Percentiles rank a stretch among this genome's conserved stretches.
phyloP scores from a whole-genome alignment of 2,797 vertebrate genomes.

The Carcharodon carcharias region DNA sequence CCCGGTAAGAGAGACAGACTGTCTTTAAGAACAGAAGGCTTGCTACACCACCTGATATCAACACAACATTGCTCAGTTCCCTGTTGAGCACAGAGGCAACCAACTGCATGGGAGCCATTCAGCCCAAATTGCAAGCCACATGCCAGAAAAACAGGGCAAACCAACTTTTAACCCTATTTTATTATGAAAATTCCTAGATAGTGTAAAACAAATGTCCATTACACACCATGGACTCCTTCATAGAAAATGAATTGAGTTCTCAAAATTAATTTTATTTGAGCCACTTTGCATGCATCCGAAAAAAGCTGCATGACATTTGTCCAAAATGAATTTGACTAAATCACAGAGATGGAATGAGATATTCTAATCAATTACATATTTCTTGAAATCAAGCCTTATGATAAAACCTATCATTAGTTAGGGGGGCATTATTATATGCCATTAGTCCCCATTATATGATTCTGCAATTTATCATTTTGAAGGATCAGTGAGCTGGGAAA shows the following conservation, averaged over 20 bases:
- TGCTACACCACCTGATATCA: not conserved
- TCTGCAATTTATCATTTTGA: not conserved
- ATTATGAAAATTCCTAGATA: not conserved
- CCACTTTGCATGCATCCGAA: not conserved
- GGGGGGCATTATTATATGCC: not conserved
- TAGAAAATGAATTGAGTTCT: constrained; percentile 12
- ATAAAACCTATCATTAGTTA: not conserved
- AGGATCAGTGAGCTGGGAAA: not conserved
- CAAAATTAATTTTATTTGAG: constrained; percentile 10
- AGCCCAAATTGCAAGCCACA: too few relatives aligned
- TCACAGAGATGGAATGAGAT: not conserved
- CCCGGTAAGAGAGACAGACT: not conserved
- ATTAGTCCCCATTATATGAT: not conserved
- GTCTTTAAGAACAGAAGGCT: not conserved
- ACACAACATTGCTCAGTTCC: not conserved
- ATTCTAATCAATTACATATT: not conserved
- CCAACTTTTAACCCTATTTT: not conserved
- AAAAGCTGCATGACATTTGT: not conserved
- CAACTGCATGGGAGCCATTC: not conserved
- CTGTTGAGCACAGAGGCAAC: not conserved
- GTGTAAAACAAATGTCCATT: not conserved
- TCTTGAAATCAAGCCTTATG: not conserved
- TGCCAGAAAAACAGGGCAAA: not conserved
- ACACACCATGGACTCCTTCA: not conserved
- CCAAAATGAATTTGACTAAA: not conserved